Evolutionary conservation across 2,797 vertebrate species (phyloP).

Genomic region (Galagoides demidoff): DNA sequence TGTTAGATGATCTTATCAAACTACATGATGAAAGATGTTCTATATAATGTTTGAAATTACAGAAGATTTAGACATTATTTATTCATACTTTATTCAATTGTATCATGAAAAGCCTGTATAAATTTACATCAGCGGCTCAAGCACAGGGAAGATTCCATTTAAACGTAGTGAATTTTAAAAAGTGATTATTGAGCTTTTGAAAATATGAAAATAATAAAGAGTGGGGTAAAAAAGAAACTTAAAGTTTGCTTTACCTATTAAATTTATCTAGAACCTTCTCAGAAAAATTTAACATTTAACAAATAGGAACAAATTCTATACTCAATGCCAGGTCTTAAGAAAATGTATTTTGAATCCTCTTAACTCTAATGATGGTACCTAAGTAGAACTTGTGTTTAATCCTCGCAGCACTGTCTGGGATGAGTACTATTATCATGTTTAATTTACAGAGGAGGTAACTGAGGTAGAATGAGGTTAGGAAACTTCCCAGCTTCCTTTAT

Average conservation of each 20-base stretch:
- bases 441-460: not conserved
- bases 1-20: not conserved
- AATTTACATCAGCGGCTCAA: not conserved
- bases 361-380: not conserved
- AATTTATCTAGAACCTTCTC: not conserved
- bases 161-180: constrained; percentile 16
- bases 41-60: not conserved
- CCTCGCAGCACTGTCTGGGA: not conserved
- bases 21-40: not conserved
- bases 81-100: constrained; percentile 7
- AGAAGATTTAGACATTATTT: not conserved
- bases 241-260: not conserved
- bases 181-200: not conserved
- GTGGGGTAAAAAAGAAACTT: not conserved
- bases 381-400: not conserved
- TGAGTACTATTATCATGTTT: not conserved
- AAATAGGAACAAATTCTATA: not conserved
- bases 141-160: not conserved
- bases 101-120: not conserved
- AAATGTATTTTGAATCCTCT: not conserved
- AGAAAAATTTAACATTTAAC: not conserved
- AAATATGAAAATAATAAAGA: not conserved
- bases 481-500: not conserved
- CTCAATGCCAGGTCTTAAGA: not conserved
- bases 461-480: not conserved